Percentiles rank a stretch among this genome's conserved stretches.
phyloP scores from a whole-genome alignment of 2,888 invertebrate species.

The Eupithecia subfuscata region DNA sequence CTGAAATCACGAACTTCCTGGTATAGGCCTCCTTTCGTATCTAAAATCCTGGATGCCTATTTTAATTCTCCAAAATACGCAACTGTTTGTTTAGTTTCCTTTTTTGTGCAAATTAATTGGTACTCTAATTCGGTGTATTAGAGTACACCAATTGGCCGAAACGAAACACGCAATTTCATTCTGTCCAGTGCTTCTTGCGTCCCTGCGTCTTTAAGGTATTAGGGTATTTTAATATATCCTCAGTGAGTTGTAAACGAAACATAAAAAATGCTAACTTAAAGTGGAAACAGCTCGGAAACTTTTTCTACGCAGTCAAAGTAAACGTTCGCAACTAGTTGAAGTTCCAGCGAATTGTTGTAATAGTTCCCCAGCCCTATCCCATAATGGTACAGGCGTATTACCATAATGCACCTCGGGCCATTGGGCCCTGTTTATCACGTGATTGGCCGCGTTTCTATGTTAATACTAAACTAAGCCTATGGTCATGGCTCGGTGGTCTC shows the following conservation, averaged over 20 bases:
- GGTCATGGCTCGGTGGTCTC: constrained; percentile 37
- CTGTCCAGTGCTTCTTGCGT: too few relatives aligned
- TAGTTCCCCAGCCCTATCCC: constrained; percentile 15
- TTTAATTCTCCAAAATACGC: too few relatives aligned
- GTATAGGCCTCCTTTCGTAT: too few relatives aligned
- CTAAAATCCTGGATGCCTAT: too few relatives aligned
- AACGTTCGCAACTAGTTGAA: constrained; percentile 5
- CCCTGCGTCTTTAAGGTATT: too few relatives aligned
- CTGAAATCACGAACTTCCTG: too few relatives aligned
- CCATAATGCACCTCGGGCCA: constrained; percentile 36
- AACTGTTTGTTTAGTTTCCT: too few relatives aligned
- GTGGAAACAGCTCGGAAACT: background rate
- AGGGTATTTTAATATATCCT: too few relatives aligned
- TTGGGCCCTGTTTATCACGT: constrained; percentile 52
- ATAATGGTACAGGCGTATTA: constrained; percentile 30
- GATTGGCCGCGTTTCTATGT: constrained; percentile 57
- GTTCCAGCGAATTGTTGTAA: constrained; percentile 16
- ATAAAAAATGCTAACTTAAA: background rate
- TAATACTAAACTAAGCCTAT: constrained; percentile 46
- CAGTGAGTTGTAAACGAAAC: background rate
- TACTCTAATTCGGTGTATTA: too few relatives aligned
- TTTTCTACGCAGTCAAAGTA: background rate
- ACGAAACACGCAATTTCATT: too few relatives aligned
- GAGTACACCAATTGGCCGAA: too few relatives aligned
- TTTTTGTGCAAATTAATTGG: too few relatives aligned